phyloP scores from a whole-genome alignment of 2,797 vertebrate genomes.

The Psittacula derbiana region DNA sequence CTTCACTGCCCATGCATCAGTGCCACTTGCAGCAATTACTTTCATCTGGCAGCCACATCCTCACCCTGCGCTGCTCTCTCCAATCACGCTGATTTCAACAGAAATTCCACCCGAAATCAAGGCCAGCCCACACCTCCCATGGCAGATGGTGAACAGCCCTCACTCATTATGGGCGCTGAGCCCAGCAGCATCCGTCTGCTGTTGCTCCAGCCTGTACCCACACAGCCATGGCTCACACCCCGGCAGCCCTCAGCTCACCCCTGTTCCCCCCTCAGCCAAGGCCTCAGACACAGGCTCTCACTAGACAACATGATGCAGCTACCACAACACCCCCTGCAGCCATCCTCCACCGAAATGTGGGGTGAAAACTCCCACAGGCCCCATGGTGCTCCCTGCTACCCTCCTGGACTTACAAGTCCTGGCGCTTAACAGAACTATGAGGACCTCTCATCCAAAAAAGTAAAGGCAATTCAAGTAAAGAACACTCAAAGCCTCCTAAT shows the following conservation, averaged over 20 bases:
- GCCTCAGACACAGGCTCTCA: not conserved
- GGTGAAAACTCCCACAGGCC: not conserved
- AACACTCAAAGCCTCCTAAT: not conserved
- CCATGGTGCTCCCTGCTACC: not conserved
- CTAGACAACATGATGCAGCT: not conserved
- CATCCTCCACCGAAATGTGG: rapidly evolving
- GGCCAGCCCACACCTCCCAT: not conserved
- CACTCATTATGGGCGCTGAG: rapidly evolving
- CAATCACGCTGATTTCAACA: not conserved
- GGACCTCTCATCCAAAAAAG: not conserved
- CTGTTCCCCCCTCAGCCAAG: not conserved
- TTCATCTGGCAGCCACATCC: not conserved
- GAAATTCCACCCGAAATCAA: not conserved
- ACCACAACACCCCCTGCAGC: not conserved
- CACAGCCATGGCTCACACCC: not conserved
- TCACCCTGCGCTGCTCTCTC: not conserved
- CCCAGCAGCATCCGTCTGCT: not conserved
- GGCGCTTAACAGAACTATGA: not conserved
- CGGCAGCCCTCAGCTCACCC: not conserved
- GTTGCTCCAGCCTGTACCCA: rapidly evolving
- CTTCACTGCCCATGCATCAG: rapidly evolving
- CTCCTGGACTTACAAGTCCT: not conserved
- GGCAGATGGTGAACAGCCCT: not conserved
- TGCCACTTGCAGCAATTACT: rapidly evolving
- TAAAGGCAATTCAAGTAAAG: not conserved